Evolutionary conservation across 2,888 invertebrate genomes (phyloP).

Genomic region (Helobdella robusta): DNA sequence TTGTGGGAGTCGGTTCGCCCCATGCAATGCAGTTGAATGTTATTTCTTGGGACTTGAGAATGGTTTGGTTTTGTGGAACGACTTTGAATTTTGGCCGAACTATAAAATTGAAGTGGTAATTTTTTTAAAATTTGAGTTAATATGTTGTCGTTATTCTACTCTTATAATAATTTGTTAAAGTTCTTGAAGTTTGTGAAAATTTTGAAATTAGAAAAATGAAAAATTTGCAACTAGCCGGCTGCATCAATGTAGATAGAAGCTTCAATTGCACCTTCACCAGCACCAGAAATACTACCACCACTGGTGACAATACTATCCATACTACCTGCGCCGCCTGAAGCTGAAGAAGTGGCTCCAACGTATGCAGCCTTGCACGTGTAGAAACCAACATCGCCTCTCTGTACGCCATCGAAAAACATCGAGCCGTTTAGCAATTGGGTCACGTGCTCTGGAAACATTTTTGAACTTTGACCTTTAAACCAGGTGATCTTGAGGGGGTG

Average conservation of each 20-base stretch:
- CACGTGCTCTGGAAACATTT: constrained; percentile 1
- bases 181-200: background rate
- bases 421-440: background rate
- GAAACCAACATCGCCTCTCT: constrained; percentile 8
- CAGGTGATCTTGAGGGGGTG: constrained; percentile 61
- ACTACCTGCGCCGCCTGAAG: background rate
- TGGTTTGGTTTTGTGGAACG: constrained; percentile 66
- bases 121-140: background rate
- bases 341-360: no score
- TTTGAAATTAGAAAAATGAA: background rate
- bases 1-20: constrained; percentile 78
- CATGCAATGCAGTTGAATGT: constrained; percentile 74
- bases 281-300: background rate
- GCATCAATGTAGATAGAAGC: background rate
- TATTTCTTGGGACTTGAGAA: constrained; percentile 61
- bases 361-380: constrained; percentile 8
- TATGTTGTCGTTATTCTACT: no score
- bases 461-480: constrained; percentile 53
- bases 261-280: background rate
- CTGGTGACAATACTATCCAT: background rate
- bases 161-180: no score
- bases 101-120: constrained; percentile 33
- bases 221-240: background rate
- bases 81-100: constrained; percentile 75
- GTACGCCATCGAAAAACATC: background rate